Conservation (phyloP, 2,113 vertebrate genomes). For the Promerops cafer region DNA sequence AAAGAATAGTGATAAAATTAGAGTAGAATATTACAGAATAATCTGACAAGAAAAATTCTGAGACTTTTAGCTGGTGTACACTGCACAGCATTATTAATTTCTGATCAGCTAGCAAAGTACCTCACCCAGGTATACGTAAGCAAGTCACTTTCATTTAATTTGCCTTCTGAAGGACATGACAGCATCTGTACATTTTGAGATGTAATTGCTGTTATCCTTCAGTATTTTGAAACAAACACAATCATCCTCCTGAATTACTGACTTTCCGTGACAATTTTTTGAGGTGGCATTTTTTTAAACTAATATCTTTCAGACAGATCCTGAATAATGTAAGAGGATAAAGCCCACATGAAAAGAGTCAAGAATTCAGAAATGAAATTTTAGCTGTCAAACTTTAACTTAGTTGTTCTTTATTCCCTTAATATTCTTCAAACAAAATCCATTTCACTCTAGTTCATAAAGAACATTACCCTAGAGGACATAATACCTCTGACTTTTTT, state of each 20-base stretch:
- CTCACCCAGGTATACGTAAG: conserved; percentile 48
- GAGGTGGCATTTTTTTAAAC: conserved; percentile 72
- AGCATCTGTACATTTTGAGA: conserved; percentile 70
- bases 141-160: conserved; percentile 74
- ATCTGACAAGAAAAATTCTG: conserved; percentile 25
- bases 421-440: conserved; percentile 66
- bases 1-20: conserved; percentile 48
- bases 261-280: conserved; percentile 71
- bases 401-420: conserved; percentile 70
- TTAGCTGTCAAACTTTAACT: conserved; percentile 72
- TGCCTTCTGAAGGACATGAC: conserved; percentile 67
- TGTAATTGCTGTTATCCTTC: conserved; percentile 79
- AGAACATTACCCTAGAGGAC: conserved; percentile 58
- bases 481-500: conserved; percentile 44
- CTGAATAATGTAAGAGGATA: conserved; percentile 79
- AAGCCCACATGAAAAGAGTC: conserved; percentile 67
- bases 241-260: conserved; percentile 74
- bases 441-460: conserved; percentile 63
- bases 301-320: conserved; percentile 74
- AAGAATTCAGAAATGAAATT: conserved; percentile 71
- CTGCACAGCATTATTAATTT: not conserved
- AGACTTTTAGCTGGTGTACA: conserved; percentile 36
- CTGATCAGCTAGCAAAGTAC: conserved; percentile 40
- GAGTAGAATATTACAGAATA: conserved; percentile 4
- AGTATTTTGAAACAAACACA: conserved; percentile 75